Evolutionary conservation across 53 echinoderm and acorn worm species (phyloP).

Genomic region (Stichopus horrens): DNA sequence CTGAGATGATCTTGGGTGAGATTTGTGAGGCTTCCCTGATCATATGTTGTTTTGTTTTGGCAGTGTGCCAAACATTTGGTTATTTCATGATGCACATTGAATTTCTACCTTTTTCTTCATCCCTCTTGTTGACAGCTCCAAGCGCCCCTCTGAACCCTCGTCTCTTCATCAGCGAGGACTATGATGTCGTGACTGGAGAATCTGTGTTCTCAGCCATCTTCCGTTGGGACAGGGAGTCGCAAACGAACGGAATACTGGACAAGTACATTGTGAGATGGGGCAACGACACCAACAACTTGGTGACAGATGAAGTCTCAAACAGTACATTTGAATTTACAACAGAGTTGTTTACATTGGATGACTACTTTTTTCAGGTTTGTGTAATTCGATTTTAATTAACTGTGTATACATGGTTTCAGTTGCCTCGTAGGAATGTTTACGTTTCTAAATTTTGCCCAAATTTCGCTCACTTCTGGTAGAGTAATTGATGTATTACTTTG

Average conservation of each 20-base stretch:
- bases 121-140: constrained; percentile 60
- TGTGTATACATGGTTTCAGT: background rate
- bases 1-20: too few species aligned
- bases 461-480: too few species aligned
- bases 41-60: background rate
- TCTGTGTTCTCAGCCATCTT: constrained; percentile 59
- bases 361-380: constrained; percentile 26
- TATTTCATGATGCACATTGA: background rate
- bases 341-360: background rate
- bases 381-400: background rate
- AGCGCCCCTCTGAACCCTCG: constrained; percentile 68
- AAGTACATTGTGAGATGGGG: constrained; percentile 79
- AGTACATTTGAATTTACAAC: constrained; percentile 4
- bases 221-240: constrained; percentile 68
- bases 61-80: background rate
- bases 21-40: too few species aligned
- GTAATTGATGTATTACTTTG: too few species aligned
- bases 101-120: background rate
- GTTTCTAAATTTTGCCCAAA: too few species aligned
- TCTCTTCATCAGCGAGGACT: constrained; percentile 60
- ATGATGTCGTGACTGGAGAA: constrained; percentile 59
- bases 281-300: background rate
- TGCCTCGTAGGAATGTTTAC: too few species aligned
- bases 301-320: background rate
- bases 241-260: constrained; percentile 74